phyloP scores from a whole-genome alignment of 2,113 vertebrate species.

The Polypterus bichir region DNA sequence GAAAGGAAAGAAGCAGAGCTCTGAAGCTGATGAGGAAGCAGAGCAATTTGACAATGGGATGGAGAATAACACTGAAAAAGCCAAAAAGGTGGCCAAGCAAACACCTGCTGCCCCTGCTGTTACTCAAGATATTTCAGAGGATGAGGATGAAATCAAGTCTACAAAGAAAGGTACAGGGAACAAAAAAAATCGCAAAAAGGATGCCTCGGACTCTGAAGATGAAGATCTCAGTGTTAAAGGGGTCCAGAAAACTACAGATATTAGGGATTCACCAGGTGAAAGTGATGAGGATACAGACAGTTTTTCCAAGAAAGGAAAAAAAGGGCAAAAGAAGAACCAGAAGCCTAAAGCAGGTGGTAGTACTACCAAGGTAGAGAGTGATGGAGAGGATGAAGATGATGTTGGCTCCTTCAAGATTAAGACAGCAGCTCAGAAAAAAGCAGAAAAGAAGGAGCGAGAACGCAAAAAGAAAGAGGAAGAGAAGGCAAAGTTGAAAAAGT shows the following conservation, averaged over 20 bases:
- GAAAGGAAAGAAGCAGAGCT: constrained; percentile 64
- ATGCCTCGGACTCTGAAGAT: constrained; percentile 15
- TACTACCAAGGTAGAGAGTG: constrained; percentile 46
- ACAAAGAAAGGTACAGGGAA: constrained; percentile 54
- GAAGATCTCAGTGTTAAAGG: constrained; percentile 14
- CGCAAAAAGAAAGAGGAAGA: constrained; percentile 84
- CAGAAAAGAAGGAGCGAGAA: constrained; percentile 92
- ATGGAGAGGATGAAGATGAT: constrained; percentile 49
- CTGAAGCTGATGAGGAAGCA: constrained; percentile 57
- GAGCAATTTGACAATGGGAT: constrained; percentile 31
- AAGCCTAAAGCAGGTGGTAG: constrained; percentile 43
- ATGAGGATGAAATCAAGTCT: constrained; percentile 46
- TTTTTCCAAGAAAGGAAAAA: constrained; percentile 40
- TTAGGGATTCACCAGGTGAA: constrained; percentile 34
- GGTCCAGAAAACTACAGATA: background rate
- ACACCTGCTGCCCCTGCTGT: constrained; percentile 45
- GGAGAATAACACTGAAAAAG: constrained; percentile 49
- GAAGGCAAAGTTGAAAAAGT: constrained; percentile 61
- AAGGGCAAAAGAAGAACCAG: constrained; percentile 69
- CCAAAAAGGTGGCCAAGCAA: constrained; percentile 34
- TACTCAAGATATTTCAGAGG: constrained; percentile 46
- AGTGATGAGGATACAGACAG: constrained; percentile 60
- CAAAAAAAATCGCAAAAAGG: constrained; percentile 53
- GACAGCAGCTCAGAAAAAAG: constrained; percentile 92
- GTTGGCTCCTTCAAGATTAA: constrained; percentile 74